phyloP scores from a whole-genome alignment of 37 sponge, comb jelly and placozoan genomes.

The Corticium candelabrum region DNA sequence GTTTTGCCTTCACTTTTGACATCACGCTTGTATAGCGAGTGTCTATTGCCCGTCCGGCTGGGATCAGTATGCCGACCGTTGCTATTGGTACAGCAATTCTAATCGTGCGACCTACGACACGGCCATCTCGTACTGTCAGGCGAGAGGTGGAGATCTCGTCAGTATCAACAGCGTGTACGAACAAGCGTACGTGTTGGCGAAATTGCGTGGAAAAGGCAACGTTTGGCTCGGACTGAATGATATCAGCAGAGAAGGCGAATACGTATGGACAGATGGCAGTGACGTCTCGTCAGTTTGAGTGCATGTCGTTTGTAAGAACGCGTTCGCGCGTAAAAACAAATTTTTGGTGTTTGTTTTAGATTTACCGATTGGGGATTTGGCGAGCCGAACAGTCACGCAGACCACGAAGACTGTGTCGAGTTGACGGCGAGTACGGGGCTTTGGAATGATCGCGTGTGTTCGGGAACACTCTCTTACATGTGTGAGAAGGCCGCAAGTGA shows the following conservation, averaged over 20 bases:
- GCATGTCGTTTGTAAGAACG: too few relatives aligned
- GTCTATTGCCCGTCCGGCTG: not conserved
- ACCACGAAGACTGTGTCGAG: not conserved
- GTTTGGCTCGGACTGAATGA: not conserved
- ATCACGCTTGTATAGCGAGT: too few relatives aligned
- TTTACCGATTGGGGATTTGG: not conserved
- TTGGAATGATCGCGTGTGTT: not conserved
- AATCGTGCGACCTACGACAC: not conserved
- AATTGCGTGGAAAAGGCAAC: not conserved
- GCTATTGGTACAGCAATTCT: not conserved
- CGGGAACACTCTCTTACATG: not conserved
- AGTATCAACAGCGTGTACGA: not conserved
- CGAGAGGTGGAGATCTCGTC: not conserved
- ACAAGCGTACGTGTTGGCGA: not conserved
- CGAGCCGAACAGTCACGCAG: not conserved
- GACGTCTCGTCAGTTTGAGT: not conserved
- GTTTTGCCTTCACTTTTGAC: too few relatives aligned
- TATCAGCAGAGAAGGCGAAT: not conserved
- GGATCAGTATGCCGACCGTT: not conserved
- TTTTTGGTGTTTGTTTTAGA: too few relatives aligned
- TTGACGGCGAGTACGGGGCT: not conserved
- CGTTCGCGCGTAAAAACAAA: too few relatives aligned
- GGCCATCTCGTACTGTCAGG: not conserved
- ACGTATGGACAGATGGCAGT: not conserved
- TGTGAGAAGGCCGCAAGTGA: not conserved